Evolutionary conservation across 2,797 vertebrate species (phyloP).

Genomic region (Sebastes kiyomatsui): DNA sequence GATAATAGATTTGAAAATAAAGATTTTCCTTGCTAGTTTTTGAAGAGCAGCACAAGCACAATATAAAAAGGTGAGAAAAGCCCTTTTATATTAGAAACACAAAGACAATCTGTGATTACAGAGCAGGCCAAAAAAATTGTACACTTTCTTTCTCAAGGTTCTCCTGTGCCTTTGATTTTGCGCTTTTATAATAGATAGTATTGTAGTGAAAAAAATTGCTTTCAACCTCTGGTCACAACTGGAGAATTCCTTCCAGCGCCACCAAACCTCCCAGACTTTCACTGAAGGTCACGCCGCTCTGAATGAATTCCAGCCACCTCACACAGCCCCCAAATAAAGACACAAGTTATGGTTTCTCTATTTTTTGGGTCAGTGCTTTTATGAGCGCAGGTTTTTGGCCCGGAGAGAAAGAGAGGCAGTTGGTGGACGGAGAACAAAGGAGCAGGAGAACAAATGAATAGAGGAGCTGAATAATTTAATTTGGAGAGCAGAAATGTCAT

Average conservation of each 20-base stretch:
- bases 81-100: neutral
- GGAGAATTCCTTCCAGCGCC: constrained; percentile 8
- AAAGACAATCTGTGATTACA: constrained; percentile 20
- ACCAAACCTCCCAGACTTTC: constrained; percentile 23
- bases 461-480: constrained; percentile 74
- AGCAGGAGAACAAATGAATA: constrained; percentile 61
- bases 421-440: constrained; percentile 55
- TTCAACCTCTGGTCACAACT: constrained; percentile 21
- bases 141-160: neutral
- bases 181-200: neutral
- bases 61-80: neutral
- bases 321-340: constrained; percentile 40
- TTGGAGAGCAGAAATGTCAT: constrained; percentile 64
- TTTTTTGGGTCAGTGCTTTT: constrained; percentile 65
- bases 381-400: constrained; percentile 59
- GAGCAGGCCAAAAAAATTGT: neutral
- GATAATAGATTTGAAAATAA: constrained; percentile 5
- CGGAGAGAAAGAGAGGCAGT: constrained; percentile 38
- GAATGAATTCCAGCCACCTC: constrained; percentile 30
- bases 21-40: neutral
- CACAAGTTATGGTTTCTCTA: constrained; percentile 48
- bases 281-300: constrained; percentile 45
- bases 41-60: neutral
- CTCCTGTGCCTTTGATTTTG: constrained; percentile 1
- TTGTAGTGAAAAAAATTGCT: constrained; percentile 18